These are phyloP conservation scores for Menidia beryllina DNA, from an alignment of 2,113 vertebrate species.

Conservation along the genomic window DNA sequence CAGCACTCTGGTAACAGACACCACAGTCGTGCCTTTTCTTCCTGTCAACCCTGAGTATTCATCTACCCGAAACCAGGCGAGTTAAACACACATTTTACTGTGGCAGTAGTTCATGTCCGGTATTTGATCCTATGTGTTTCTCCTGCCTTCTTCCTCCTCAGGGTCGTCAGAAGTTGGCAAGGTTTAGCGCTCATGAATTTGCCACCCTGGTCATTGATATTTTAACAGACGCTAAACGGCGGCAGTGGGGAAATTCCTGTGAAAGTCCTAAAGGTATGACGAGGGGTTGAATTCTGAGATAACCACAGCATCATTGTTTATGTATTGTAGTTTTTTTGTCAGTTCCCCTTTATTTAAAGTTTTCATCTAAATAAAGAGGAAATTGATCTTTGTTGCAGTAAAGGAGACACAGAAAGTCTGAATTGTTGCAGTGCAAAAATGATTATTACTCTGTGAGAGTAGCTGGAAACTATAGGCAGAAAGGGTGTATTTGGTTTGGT, in stretches of 20 bases:
- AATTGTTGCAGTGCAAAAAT: slow-evolving; percentile 8
- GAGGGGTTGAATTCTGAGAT: not conserved
- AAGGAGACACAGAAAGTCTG: not conserved
- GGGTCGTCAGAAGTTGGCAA: slow-evolving; percentile 96
- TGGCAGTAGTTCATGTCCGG: not conserved
- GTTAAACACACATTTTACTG: slow-evolving; percentile 1
- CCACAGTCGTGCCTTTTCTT: slow-evolving; percentile 96
- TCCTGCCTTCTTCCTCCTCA: slow-evolving; percentile 56
- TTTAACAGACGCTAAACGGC: slow-evolving; percentile 94
- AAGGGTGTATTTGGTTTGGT: too few species aligned
- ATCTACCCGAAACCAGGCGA: slow-evolving; percentile 96
- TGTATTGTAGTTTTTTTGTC: slow-evolving; percentile 2
- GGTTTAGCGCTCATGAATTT: slow-evolving; percentile 98
- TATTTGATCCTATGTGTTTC: not conserved
- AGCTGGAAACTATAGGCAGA: too few species aligned
- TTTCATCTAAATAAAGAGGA: too few species aligned
- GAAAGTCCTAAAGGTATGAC: slow-evolving; percentile 89
- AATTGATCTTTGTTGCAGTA: not conserved
- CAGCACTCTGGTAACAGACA: slow-evolving; percentile 95
- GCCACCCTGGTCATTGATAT: slow-evolving; percentile 96
- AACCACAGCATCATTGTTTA: not conserved
- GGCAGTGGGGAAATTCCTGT: slow-evolving; percentile 92
- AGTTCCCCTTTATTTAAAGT: too few species aligned
- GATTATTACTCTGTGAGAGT: not conserved
- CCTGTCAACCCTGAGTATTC: slow-evolving; percentile 98